Evolutionary conservation across 2,113 vertebrate genomes (phyloP), one percentile per base, ranked within the genome.

Genomic region (Paralichthys olivaceus): DNA sequence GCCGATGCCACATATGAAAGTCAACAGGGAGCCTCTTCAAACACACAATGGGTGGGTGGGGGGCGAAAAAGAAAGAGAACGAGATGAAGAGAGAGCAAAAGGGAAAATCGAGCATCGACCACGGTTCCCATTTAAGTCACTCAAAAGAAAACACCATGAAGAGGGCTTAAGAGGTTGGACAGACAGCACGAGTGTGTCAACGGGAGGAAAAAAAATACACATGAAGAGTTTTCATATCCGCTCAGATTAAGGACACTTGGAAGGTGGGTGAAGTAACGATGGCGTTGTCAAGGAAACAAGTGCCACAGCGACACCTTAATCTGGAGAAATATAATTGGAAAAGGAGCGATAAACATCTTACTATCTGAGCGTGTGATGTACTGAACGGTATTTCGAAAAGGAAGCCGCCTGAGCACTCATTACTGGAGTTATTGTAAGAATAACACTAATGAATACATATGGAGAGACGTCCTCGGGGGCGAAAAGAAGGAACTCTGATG

Each of bases 261-360:
- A 73, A 81, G 76, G 84, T 82, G 79, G 81, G 84, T 79, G 84
- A 89, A 90, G 87, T 82, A 92, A 91, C 69, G 74, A 80, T 56
- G 60, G 81, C 80, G 93, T 93, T 93, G 93, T 91, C 93, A 94
- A 92, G 93, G 93, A 91, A 94, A 94, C 92, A 87, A 91, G 90
- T 85, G 80, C 87, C 87, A 89, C 77, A 26, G 80, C 79, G 69
- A 92, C 88, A 90, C 89, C 87, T 93, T 93, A 93, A 93, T 90
- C 94, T 92, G 88, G 82, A 83, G 71, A 81, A 93, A 89, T 86
- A 90, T 91, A 91, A 93, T 91, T 93, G 90, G 91, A 93, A 92
- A 90, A 92, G 76, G 73, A 81, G 81, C 58, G 87, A 92, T 91
- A 92, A 89, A 88, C 75, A 94, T 93, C 90, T 92, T 83, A 51